These are phyloP conservation scores for Teinopalpus imperialis DNA, from an alignment of 2,888 invertebrate species.

Conservation along the genomic window DNA sequence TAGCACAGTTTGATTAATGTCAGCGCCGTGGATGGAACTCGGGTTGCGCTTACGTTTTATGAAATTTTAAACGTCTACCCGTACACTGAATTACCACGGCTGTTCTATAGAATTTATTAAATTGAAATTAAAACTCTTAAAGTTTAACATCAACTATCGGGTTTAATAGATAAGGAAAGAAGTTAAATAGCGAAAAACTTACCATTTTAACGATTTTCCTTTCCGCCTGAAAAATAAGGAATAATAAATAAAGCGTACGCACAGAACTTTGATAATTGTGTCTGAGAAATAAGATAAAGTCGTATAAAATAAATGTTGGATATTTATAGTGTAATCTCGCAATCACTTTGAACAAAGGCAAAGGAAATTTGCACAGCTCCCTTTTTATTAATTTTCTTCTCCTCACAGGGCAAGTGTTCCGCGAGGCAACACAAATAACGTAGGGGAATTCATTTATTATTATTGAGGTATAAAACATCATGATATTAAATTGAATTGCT, in stretches of 20 bases:
- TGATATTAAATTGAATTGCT: background rate
- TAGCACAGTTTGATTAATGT: no score
- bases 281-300: background rate
- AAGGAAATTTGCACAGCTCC: conserved; percentile 32
- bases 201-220: conserved; percentile 6
- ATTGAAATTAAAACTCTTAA: no score
- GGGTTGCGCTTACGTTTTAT: no score
- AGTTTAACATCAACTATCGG: no score
- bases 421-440: conserved; percentile 28
- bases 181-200: background rate
- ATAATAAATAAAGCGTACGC: no score
- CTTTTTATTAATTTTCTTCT: conserved; percentile 35
- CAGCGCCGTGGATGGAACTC: no score
- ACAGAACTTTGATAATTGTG: no score
- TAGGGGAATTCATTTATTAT: conserved; percentile 13
- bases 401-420: conserved; percentile 22
- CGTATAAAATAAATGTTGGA: background rate
- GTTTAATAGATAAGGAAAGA: no score
- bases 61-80: no score
- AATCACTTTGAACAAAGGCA: conserved; percentile 42
- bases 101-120: no score
- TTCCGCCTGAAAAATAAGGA: conserved; percentile 3
- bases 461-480: conserved; percentile 15
- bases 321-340: conserved; percentile 35
- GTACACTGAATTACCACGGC: no score